Evolutionary conservation across 2,888 invertebrate species (phyloP).

Genomic region (Saturnia pavonia): DNA sequence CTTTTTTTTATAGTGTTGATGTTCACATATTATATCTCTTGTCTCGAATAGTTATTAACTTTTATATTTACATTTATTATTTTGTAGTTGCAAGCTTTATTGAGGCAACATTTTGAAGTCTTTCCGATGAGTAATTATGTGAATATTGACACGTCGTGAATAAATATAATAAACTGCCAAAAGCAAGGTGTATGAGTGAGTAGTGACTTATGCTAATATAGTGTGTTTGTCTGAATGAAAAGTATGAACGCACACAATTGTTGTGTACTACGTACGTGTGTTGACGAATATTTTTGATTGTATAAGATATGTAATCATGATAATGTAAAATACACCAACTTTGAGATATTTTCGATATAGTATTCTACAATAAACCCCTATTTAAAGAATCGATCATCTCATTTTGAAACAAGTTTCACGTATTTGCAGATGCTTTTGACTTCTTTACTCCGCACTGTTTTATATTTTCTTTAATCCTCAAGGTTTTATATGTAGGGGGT

Average conservation of each 20-base stretch:
- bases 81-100: constrained; percentile 17
- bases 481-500: constrained; percentile 46
- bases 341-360: constrained; percentile 61
- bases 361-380: constrained; percentile 61
- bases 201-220: constrained; percentile 23
- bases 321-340: constrained; percentile 74
- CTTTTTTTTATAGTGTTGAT: constrained; percentile 55
- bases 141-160: constrained; percentile 67
- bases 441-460: constrained; percentile 40
- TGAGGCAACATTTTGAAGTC: constrained; percentile 41
- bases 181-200: constrained; percentile 53
- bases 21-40: constrained; percentile 64
- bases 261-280: constrained; percentile 39
- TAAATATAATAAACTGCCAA: constrained; percentile 76
- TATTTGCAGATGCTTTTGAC: constrained; percentile 4
- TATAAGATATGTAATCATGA: constrained; percentile 74
- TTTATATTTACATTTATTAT: constrained; percentile 21
- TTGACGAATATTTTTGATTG: constrained; percentile 59
- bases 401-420: neutral
- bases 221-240: constrained; percentile 36
- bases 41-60: constrained; percentile 29
- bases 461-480: constrained; percentile 46
- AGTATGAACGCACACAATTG: constrained; percentile 34
- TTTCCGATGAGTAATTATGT: constrained; percentile 58
- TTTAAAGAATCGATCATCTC: constrained; percentile 3